Percentiles rank a stretch among this genome's conserved stretches.
phyloP scores from a whole-genome alignment of 2,888 invertebrate genomes.

The Acanthoscelides obtectus region DNA sequence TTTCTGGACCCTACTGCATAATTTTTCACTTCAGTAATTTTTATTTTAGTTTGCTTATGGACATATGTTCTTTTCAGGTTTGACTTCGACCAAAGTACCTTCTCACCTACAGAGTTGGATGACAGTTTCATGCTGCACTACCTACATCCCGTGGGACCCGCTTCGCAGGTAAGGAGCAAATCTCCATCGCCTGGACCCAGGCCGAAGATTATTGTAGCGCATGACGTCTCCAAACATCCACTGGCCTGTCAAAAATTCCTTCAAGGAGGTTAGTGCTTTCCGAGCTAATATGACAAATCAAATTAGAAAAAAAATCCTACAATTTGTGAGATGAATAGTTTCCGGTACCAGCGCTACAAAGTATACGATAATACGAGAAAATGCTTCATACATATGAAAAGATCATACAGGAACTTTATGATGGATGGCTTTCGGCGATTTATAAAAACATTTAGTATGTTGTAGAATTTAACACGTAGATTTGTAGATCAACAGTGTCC shows the following conservation, averaged over 20 bases:
- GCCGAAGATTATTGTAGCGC: slow-evolving; percentile 17
- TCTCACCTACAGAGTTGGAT: slow-evolving; percentile 70
- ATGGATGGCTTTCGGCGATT: too few species aligned
- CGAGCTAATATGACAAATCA: slow-evolving; percentile 24
- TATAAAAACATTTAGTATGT: too few species aligned
- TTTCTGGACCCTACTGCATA: too few species aligned
- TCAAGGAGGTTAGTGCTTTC: slow-evolving; percentile 12
- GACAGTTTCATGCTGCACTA: slow-evolving; percentile 64
- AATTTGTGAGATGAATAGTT: too few species aligned
- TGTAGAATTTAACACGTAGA: too few species aligned
- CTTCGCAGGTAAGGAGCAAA: slow-evolving; percentile 17
- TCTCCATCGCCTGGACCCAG: slow-evolving; percentile 15
- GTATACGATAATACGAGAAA: too few species aligned
- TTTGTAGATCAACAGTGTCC: too few species aligned
- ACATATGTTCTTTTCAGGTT: slow-evolving; percentile 40
- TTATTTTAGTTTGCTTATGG: not conserved
- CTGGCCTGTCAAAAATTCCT: slow-evolving; percentile 63
- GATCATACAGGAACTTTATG: too few species aligned
- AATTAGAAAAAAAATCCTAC: too few species aligned
- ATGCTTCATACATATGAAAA: too few species aligned
- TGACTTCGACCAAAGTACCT: slow-evolving; percentile 54
- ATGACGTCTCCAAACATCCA: slow-evolving; percentile 60
- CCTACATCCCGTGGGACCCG: slow-evolving; percentile 45
- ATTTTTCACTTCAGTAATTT: too few species aligned
- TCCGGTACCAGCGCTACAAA: too few species aligned